Conservation (phyloP, 2,797 vertebrate genomes). For the Acanthurus leucopareius region DNA sequence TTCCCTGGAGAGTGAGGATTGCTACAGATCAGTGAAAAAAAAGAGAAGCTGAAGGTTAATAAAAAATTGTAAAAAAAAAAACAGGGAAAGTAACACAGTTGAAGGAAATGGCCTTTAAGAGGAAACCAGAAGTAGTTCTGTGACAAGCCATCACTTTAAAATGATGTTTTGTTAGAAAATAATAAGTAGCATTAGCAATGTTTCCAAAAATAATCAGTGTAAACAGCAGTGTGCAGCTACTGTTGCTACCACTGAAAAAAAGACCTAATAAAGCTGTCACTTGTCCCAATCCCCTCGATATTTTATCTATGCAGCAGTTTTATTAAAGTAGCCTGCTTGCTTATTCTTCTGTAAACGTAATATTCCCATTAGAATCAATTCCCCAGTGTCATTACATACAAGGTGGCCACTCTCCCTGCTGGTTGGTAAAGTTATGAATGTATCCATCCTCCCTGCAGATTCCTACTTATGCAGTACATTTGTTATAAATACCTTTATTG, state of each 20-base stretch:
- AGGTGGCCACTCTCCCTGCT: not conserved
- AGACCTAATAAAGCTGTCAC: constrained; percentile 50
- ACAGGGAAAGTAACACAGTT: not conserved
- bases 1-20: not conserved
- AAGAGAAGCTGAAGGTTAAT: constrained; percentile 20
- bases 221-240: constrained; percentile 23
- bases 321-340: constrained; percentile 38
- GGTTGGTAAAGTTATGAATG: constrained; percentile 16
- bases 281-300: constrained; percentile 36
- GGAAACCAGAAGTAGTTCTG: not conserved
- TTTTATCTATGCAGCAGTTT: constrained; percentile 36
- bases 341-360: constrained; percentile 42
- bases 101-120: not conserved
- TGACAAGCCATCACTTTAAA: constrained; percentile 23
- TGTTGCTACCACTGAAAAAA: constrained; percentile 34
- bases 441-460: not conserved
- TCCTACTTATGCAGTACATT: not conserved
- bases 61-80: constrained; percentile 14
- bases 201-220: constrained; percentile 7
- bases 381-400: constrained; percentile 41
- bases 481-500: not conserved
- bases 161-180: constrained; percentile 37
- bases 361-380: constrained; percentile 56
- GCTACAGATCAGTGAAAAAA: constrained; percentile 6
- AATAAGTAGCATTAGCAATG: constrained; percentile 26